Conservation (phyloP, 2,888 invertebrate genomes). For the Eurytoma californica region DNA sequence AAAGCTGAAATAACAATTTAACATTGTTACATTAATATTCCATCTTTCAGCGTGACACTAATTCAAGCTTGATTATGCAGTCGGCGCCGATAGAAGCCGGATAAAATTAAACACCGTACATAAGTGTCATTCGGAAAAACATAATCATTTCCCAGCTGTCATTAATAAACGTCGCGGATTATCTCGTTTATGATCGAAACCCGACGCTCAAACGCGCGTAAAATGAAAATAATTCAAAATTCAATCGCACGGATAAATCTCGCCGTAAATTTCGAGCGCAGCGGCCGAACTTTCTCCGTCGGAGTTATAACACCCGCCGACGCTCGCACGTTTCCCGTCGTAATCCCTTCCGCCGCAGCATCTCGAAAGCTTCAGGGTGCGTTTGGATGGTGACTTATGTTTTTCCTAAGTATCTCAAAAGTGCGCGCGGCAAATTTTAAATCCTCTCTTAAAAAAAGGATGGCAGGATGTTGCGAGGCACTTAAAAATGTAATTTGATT, state of each 20-base stretch:
- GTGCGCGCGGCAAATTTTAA: too few relatives aligned
- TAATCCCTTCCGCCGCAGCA: background rate
- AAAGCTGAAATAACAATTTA: too few relatives aligned
- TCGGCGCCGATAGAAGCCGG: background rate
- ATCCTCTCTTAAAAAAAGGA: too few relatives aligned
- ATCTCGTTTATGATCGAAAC: conserved; percentile 20
- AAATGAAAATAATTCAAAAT: background rate
- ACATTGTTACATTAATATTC: too few relatives aligned
- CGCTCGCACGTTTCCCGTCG: background rate
- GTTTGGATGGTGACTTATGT: too few relatives aligned
- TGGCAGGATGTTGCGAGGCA: too few relatives aligned
- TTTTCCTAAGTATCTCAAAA: too few relatives aligned
- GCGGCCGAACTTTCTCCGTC: conserved; percentile 38
- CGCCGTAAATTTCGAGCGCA: conserved; percentile 29
- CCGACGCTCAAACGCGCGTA: background rate
- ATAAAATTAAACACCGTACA: background rate
- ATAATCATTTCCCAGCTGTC: conserved; percentile 11
- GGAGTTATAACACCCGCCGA: conserved; percentile 24
- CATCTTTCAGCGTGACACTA: too few relatives aligned
- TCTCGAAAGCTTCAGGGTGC: background rate
- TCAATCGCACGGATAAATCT: background rate
- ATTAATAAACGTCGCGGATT: conserved; percentile 19
- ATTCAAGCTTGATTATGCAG: background rate
- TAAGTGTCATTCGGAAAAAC: conserved; percentile 10
- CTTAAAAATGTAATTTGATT: too few relatives aligned